Evolutionary conservation across 2,888 invertebrate genomes (phyloP).

Genomic region (Anarsia innoxiella): DNA sequence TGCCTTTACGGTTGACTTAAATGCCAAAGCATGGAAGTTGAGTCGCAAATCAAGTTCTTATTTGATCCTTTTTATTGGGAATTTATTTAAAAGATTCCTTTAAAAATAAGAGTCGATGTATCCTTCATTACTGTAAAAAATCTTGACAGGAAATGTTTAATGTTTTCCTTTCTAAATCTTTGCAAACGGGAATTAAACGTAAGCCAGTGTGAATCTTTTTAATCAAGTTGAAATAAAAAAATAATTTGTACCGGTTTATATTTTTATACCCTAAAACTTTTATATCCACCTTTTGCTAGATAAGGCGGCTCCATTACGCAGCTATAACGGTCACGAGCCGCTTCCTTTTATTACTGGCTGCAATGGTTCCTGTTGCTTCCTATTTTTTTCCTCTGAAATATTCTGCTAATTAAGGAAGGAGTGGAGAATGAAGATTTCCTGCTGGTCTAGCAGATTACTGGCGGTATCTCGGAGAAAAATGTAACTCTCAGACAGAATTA

Average conservation of each 20-base stretch:
- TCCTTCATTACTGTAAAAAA: no score
- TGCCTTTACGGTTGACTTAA: conserved; percentile 71
- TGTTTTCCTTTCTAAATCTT: no score
- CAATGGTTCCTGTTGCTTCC: conserved; percentile 57
- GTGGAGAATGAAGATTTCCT: conserved; percentile 66
- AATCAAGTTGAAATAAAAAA: neutral
- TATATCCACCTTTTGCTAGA: conserved; percentile 29
- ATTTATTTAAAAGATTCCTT: conserved; percentile 24
- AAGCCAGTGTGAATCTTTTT: no score
- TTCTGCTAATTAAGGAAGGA: conserved; percentile 69
- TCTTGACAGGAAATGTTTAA: no score
- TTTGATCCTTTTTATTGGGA: conserved; percentile 33
- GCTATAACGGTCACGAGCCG: conserved; percentile 51
- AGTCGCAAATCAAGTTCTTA: conserved; percentile 61
- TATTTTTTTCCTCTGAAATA: conserved; percentile 54
- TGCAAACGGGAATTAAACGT: no score
- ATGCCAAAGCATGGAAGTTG: conserved; percentile 67
- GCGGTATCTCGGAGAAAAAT: conserved; percentile 56
- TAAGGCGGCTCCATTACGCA: conserved; percentile 49
- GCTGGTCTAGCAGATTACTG: conserved; percentile 62
- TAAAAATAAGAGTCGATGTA: no score
- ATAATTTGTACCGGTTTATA: neutral
- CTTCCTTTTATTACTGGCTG: conserved; percentile 55
- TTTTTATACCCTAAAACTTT: conserved; percentile 28
- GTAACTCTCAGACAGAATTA: conserved; percentile 41